Percentiles rank a stretch among this genome's conserved stretches.
These are phyloP conservation scores for Amazona vittata DNA, from an alignment of 2,113 vertebrate genomes.

Conservation along the genomic window DNA sequence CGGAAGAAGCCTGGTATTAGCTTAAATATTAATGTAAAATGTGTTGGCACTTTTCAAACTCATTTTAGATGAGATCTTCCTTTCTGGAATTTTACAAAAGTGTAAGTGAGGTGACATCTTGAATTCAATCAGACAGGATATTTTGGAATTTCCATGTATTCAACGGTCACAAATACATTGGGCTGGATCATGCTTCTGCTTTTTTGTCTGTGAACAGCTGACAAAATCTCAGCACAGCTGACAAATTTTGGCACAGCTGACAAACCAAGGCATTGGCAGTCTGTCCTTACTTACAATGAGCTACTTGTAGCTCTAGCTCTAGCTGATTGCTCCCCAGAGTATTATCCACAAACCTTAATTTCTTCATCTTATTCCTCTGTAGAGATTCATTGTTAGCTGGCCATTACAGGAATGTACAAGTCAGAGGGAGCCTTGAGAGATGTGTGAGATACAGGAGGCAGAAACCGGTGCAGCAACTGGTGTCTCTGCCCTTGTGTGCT, in stretches of 20 bases:
- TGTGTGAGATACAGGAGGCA: background rate
- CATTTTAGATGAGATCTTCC: background rate
- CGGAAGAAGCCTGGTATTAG: background rate
- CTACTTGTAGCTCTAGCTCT: background rate
- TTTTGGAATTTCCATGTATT: background rate
- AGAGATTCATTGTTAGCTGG: rapidly evolving
- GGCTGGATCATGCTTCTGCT: background rate
- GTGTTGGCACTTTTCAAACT: background rate
- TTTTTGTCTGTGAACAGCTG: background rate
- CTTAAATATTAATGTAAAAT: background rate
- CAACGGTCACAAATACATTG: background rate
- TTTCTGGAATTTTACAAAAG: background rate
- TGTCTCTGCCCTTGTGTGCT: background rate
- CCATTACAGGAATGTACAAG: rapidly evolving
- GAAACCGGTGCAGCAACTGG: background rate
- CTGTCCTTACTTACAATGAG: background rate
- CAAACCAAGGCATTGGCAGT: background rate
- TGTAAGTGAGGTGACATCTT: background rate
- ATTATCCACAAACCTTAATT: background rate
- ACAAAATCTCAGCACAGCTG: conserved; percentile 9
- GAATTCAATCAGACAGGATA: background rate
- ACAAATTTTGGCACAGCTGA: background rate
- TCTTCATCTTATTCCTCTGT: background rate
- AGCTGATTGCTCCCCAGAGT: background rate
- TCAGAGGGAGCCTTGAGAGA: rapidly evolving